Percentiles rank a stretch among this genome's conserved stretches.
Evolutionary conservation across 1,140 invertebrate genomes (phyloP).

Genomic region (Megathymus violae): DNA sequence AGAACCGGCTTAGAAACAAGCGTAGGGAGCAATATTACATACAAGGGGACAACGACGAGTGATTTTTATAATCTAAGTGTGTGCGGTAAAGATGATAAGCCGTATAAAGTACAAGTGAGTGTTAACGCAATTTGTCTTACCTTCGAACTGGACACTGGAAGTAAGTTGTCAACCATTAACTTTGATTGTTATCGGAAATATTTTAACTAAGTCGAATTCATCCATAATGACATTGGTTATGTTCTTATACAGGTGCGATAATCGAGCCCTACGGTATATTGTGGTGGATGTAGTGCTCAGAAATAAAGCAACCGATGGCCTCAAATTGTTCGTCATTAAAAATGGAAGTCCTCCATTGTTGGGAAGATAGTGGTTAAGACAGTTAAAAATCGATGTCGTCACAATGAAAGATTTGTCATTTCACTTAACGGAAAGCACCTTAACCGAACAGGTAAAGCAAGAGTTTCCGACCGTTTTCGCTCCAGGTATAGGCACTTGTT

Average conservation of each 20-base stretch:
- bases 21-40: conserved; percentile 12
- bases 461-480: conserved; percentile 42
- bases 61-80: conserved; percentile 14
- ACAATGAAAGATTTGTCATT: conserved; percentile 15
- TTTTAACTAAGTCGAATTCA: conserved; percentile 20
- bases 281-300: conserved; percentile 21
- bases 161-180: conserved; percentile 38
- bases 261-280: conserved; percentile 38
- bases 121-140: background rate
- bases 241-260: conserved; percentile 29
- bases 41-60: background rate
- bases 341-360: conserved; percentile 40
- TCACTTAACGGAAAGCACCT: conserved; percentile 6
- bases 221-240: conserved; percentile 16
- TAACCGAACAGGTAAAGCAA: conserved; percentile 9
- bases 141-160: conserved; percentile 35
- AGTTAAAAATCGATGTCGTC: conserved; percentile 20
- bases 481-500: conserved; percentile 32
- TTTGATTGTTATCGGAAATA: conserved; percentile 30
- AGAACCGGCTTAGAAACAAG: background rate
- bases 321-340: conserved; percentile 38
- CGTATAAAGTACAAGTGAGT: conserved; percentile 11
- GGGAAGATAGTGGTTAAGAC: conserved; percentile 37
- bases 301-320: background rate
- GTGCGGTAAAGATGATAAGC: conserved; percentile 14